phyloP scores from a whole-genome alignment of 1,140 invertebrate genomes.

The Acyrthosiphon pisum region DNA sequence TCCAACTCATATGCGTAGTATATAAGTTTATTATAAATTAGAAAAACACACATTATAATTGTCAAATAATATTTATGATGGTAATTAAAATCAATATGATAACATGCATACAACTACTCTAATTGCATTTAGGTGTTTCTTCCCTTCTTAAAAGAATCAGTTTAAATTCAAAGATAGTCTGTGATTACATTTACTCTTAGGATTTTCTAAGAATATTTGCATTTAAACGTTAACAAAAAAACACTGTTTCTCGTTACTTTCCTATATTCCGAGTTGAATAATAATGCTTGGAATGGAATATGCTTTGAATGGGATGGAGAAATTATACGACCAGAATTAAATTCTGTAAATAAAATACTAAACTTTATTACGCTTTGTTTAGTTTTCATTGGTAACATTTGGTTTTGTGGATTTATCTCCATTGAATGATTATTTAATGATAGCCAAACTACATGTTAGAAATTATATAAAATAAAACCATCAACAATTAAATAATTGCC shows the following conservation, averaged over 20 bases:
- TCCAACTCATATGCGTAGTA: neutral
- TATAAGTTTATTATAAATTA: neutral
- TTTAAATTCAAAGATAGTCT: neutral
- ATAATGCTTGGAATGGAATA: neutral
- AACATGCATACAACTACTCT: neutral
- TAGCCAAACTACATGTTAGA: neutral
- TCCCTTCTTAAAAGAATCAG: neutral
- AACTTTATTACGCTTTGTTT: conserved; percentile 40
- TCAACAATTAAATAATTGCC: neutral
- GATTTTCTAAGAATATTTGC: neutral
- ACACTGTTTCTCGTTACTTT: neutral
- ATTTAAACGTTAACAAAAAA: conserved; percentile 14
- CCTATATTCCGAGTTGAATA: neutral
- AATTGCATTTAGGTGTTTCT: neutral
- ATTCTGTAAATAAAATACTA: conserved; percentile 17
- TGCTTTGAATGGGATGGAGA: neutral
- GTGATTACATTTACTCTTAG: neutral
- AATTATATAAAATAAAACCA: neutral
- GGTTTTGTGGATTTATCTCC: neutral
- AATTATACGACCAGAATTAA: conserved; percentile 42
- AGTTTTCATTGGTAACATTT: conserved; percentile 38
- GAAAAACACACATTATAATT: neutral
- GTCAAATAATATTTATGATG: neutral
- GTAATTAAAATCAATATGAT: neutral
- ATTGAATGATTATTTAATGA: neutral